Evolutionary conservation across 2,113 vertebrate genomes (phyloP), one percentile per base, ranked within the genome.

Genomic region (Gavia stellata): DNA sequence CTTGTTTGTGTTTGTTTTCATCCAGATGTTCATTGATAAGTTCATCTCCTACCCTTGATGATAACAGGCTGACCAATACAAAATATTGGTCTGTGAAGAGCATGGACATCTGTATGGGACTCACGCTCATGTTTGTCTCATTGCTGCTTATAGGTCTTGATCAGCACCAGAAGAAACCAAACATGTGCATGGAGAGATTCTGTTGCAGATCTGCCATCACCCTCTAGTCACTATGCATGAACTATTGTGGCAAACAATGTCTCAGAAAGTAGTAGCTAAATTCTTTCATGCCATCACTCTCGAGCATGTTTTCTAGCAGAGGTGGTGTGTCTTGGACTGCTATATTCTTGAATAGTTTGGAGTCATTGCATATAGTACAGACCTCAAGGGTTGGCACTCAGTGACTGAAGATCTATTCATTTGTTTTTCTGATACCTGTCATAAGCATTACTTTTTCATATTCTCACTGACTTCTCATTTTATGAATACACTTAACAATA

Each of bases 331-430:
- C 49, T 26, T 81, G 9, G 44, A 59, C 19, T 21, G 17, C 20
- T 85, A 61, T 17, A 18, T 73, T 79, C 17, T 85, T 38, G 12
- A 31, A 61, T 2, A 31, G 4, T 62, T 70, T 78, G 21, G 47
- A 62, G 23, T 40, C 12, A 38, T 7, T 78, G 8, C 7, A 36
- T 16, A 20, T 14, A 23, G 3, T 55, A 28, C 11, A 59, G 23
- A 71, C 4, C 9, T 68, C 1, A 1, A 63, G 25, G 4, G 1
- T 0, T 62, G 12, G 4, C 17, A n/a, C 4, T 84, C 25, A 28
- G 24, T 66, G 50, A 44, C 24, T 56, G 17, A 45, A 79, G 7
- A 42, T 56, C 17, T n/a, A 10, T 92, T 63, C 1, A 33, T 7
- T 81, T 65, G 14, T n/a, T 71, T 5, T 59, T 90, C n/a, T 62